Evolutionary conservation across 2,888 invertebrate species (phyloP).

Genomic region (Andricus quercusramuli): DNA sequence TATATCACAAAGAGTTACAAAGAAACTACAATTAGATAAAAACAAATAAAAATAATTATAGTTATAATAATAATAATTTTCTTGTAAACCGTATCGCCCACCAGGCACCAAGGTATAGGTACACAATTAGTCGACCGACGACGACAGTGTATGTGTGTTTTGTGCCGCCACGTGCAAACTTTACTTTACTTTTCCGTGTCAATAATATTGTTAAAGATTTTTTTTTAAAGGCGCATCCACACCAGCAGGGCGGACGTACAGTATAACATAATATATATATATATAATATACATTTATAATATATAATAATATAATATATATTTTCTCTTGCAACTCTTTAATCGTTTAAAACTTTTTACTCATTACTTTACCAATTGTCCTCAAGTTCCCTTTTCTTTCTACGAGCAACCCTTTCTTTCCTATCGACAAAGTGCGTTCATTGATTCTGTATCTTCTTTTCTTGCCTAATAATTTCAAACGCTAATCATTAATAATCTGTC

Average conservation of each 20-base stretch:
- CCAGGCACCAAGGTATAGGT: constrained; percentile 72
- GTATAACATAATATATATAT: constrained; percentile 66
- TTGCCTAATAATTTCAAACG: constrained; percentile 11
- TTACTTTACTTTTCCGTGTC: constrained; percentile 49
- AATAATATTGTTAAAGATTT: constrained; percentile 53
- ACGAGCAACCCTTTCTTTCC: constrained; percentile 33
- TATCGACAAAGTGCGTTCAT: background rate
- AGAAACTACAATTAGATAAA: constrained; percentile 78
- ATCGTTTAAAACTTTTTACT: constrained; percentile 40
- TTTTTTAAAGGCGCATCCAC: constrained; percentile 59
- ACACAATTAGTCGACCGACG: constrained; percentile 58
- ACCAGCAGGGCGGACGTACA: constrained; percentile 57
- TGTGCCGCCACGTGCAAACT: constrained; percentile 34
- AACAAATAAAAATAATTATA: constrained; percentile 76
- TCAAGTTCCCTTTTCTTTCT: constrained; percentile 3
- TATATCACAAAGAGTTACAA: constrained; percentile 78
- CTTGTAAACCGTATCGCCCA: constrained; percentile 67
- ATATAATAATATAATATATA: constrained; percentile 60
- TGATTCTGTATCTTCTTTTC: constrained; percentile 16
- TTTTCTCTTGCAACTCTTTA: constrained; percentile 53
- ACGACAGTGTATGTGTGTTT: constrained; percentile 57
- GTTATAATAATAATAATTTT: constrained; percentile 65
- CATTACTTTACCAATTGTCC: constrained; percentile 8
- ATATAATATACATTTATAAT: constrained; percentile 63
- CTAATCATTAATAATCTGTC: constrained; percentile 26